Evolutionary conservation across 2,113 vertebrate species (phyloP).

Genomic region (Ariopsis seemanni): DNA sequence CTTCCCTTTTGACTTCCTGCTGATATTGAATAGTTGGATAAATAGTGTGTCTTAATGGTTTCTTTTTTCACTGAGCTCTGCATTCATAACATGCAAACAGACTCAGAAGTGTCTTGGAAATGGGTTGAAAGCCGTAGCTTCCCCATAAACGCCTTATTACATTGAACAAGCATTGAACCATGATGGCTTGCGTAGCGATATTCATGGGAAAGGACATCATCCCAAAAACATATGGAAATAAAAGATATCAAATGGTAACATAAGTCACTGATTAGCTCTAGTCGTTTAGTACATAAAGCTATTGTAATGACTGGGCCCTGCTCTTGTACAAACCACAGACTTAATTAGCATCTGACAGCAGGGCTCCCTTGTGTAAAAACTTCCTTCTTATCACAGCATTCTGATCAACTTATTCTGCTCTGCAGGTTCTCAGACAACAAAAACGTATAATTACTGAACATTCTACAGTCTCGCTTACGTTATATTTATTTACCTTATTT

Average conservation of each 20-base stretch:
- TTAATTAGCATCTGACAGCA: slow-evolving; percentile 26
- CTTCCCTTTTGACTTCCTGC: slow-evolving; percentile 29
- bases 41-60: slow-evolving; percentile 61
- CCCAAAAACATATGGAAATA: slow-evolving; percentile 29
- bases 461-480: not conserved
- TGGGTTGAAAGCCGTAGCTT: slow-evolving; percentile 47
- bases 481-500: not conserved
- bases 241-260: slow-evolving; percentile 7
- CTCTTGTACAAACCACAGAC: slow-evolving; percentile 15
- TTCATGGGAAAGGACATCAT: slow-evolving; percentile 2
- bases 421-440: not conserved
- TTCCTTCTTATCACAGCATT: slow-evolving; percentile 1
- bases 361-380: not conserved
- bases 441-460: not conserved
- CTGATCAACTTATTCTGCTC: slow-evolving; percentile 1
- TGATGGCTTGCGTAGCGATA: slow-evolving; percentile 34
- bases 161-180: slow-evolving; percentile 56
- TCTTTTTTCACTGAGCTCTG: slow-evolving; percentile 54
- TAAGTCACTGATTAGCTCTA: not conserved
- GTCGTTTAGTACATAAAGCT: not conserved
- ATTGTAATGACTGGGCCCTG: not conserved
- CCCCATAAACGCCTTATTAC: slow-evolving; percentile 47
- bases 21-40: slow-evolving; percentile 55
- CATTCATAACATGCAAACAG: slow-evolving; percentile 61
- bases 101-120: slow-evolving; percentile 28